A percentile compares a stretch with the other conserved stretches of the same genome.
Conservation (phyloP, 2,113 vertebrate genomes). For the Electrona antarctica region DNA sequence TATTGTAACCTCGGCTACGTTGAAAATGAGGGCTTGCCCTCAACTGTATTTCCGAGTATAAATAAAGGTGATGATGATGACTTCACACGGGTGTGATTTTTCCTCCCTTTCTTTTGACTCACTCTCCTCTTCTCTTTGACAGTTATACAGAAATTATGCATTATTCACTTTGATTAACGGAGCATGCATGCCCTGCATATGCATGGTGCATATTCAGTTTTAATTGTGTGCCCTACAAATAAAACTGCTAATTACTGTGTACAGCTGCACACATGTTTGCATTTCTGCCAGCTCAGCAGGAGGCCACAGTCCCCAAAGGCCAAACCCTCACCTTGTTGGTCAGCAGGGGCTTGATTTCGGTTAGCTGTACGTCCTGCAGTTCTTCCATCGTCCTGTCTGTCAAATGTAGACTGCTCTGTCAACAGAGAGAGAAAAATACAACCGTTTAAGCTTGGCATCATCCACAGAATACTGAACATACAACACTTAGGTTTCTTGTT, state of each 20-base stretch:
- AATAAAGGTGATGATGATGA: too few species aligned
- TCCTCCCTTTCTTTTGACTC: constrained; percentile 3
- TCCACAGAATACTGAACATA: too few species aligned
- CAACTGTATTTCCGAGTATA: too few species aligned
- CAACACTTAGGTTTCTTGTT: too few species aligned
- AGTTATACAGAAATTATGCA: constrained; percentile 59
- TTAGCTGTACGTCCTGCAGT: constrained; percentile 94
- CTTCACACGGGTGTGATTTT: too few species aligned
- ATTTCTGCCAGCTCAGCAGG: not conserved
- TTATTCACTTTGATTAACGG: constrained; percentile 74
- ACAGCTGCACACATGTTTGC: not conserved
- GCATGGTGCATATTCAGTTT: constrained; percentile 8
- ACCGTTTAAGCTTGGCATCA: too few species aligned
- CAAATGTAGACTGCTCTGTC: constrained; percentile 42
- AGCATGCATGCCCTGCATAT: constrained; percentile 34
- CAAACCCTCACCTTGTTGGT: constrained; percentile 87
- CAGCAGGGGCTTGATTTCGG: constrained; percentile 94
- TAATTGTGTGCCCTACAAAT: not conserved
- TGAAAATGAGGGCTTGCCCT: too few species aligned
- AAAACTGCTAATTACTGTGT: constrained; percentile 3
- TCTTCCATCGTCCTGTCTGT: constrained; percentile 86
- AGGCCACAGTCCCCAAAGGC: not conserved
- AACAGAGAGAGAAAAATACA: not conserved
- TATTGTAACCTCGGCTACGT: too few species aligned
- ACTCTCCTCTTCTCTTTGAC: constrained; percentile 18